These are phyloP conservation scores for Drosophila paramelanica DNA, from an alignment of 2,888 invertebrate genomes.

Conservation along the genomic window DNA sequence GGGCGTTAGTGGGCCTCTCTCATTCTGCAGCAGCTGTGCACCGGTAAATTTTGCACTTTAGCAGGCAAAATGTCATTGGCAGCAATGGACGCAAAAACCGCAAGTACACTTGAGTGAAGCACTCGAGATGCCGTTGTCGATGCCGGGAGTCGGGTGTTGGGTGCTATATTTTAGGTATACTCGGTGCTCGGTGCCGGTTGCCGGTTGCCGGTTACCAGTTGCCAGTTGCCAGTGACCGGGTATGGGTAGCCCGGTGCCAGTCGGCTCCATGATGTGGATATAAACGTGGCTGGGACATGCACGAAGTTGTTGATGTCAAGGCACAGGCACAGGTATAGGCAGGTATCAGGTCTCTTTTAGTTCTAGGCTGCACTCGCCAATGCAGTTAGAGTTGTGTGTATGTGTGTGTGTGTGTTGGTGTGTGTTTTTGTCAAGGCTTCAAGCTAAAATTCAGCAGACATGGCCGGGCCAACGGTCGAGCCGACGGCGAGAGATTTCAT, in stretches of 20 bases:
- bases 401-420: constrained; percentile 21
- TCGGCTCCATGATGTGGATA: constrained; percentile 60
- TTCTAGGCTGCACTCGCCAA: constrained; percentile 30
- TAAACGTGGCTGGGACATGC: constrained; percentile 77
- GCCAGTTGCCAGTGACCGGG: not conserved
- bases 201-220: constrained; percentile 13
- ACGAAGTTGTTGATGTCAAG: constrained; percentile 78
- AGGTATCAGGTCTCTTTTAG: constrained; percentile 37
- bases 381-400: constrained; percentile 17
- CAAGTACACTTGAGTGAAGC: constrained; percentile 82
- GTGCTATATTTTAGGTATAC: no score
- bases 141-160: constrained; percentile 6
- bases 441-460: constrained; percentile 75
- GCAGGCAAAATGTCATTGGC: constrained; percentile 84
- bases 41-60: constrained; percentile 83
- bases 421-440: constrained; percentile 68
- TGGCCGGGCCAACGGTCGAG: constrained; percentile 66
- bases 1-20: constrained; percentile 46
- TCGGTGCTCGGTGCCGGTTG: not conserved
- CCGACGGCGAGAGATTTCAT: constrained; percentile 81
- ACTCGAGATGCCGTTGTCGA: constrained; percentile 80
- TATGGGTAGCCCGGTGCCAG: not conserved
- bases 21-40: constrained; percentile 49
- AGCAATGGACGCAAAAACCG: constrained; percentile 82
- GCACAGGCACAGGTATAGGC: constrained; percentile 56